Evolutionary conservation across 2,888 invertebrate genomes (phyloP).

Genomic region (Neoaliturus tenellus): DNA sequence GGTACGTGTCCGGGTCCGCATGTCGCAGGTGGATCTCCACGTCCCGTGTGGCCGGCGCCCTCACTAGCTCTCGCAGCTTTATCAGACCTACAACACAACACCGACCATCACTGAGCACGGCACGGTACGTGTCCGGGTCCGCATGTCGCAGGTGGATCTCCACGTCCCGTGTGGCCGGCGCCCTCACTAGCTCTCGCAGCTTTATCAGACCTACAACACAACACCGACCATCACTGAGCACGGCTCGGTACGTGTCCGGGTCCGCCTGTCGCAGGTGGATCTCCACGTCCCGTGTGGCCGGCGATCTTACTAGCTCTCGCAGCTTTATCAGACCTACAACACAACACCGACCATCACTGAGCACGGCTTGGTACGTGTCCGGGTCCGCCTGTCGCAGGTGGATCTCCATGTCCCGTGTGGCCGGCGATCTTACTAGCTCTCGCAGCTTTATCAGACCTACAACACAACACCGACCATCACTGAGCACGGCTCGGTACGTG

Average conservation of each 20-base stretch:
- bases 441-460: conserved; percentile 82
- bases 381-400: conserved; percentile 81
- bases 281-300: conserved; percentile 78
- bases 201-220: conserved; percentile 78
- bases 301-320: conserved; percentile 82
- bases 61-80: conserved; percentile 82
- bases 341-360: conserved; percentile 70
- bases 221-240: conserved; percentile 73
- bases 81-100: conserved; percentile 76
- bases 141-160: conserved; percentile 84
- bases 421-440: conserved; percentile 84
- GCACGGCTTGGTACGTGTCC: conserved; percentile 79
- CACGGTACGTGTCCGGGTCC: conserved; percentile 79
- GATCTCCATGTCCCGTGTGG: conserved; percentile 79
- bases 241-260: conserved; percentile 79
- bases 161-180: conserved; percentile 76
- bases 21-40: conserved; percentile 82
- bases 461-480: conserved; percentile 69
- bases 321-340: conserved; percentile 81
- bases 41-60: conserved; percentile 77
- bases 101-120: conserved; percentile 71
- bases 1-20: conserved; percentile 80
- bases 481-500: conserved; percentile 80
- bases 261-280: conserved; percentile 82
- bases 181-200: conserved; percentile 83